A percentile compares a stretch with the other conserved stretches of the same genome.
These are phyloP conservation scores for Aramus guarauna DNA, from an alignment of 2,113 vertebrate species.

Conservation along the genomic window DNA sequence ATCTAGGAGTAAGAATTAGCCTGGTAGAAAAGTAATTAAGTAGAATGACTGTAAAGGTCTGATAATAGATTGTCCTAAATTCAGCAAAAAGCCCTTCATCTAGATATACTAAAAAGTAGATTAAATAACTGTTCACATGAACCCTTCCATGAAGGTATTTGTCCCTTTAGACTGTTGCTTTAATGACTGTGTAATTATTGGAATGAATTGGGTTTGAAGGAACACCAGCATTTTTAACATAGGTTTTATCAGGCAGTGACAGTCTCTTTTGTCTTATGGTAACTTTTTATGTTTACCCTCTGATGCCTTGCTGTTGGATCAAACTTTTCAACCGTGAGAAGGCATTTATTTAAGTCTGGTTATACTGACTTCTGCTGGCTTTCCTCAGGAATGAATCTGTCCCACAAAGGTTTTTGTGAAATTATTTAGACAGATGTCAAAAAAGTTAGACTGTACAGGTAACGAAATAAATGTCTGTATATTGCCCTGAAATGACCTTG, in stretches of 20 bases:
- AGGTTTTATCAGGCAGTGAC: background rate
- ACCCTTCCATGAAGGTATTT: background rate
- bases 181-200: conserved; percentile 41
- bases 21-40: conserved; percentile 30
- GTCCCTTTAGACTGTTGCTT: conserved; percentile 2
- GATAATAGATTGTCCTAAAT: conserved; percentile 29
- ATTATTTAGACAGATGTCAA: background rate
- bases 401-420: background rate
- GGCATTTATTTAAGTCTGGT: background rate
- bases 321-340: background rate
- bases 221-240: background rate
- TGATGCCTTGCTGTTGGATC: background rate
- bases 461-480: background rate
- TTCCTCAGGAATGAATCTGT: background rate
- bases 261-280: background rate
- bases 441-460: background rate
- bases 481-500: background rate
- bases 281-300: background rate
- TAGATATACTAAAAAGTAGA: background rate
- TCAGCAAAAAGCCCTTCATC: background rate
- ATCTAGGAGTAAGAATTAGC: background rate
- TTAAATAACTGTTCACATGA: conserved; percentile 29
- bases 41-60: conserved; percentile 7
- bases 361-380: background rate
- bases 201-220: background rate